A percentile compares a stretch with the other conserved stretches of the same genome.
These are phyloP conservation scores for Gallinago media DNA, from an alignment of 2,113 vertebrate species.

Conservation along the genomic window DNA sequence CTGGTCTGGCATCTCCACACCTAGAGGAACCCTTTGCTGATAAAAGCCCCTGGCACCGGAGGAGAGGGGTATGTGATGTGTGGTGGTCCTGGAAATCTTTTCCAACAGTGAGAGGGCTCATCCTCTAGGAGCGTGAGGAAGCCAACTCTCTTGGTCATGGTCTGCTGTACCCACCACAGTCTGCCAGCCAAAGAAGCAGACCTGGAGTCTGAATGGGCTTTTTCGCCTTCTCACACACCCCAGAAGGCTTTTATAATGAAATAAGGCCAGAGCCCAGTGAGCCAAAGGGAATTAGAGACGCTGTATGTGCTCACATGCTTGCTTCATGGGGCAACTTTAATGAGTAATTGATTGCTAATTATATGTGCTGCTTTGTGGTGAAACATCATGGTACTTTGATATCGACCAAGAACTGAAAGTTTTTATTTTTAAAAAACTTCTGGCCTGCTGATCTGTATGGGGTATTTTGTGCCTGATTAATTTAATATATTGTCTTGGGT, in stretches of 20 bases:
- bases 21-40: neutral
- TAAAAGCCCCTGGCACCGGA: neutral
- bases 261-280: neutral
- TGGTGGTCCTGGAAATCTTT: neutral
- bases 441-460: neutral
- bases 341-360: slow-evolving; percentile 34
- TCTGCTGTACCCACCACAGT: neutral
- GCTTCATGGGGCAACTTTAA: neutral
- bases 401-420: neutral
- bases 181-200: neutral
- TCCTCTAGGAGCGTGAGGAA: neutral
- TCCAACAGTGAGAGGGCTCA: neutral
- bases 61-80: neutral
- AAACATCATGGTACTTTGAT: slow-evolving; percentile 8
- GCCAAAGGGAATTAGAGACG: neutral
- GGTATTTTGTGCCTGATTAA: slow-evolving; percentile 37
- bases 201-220: neutral
- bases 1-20: neutral
- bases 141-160: neutral
- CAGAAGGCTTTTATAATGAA: neutral
- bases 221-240: neutral
- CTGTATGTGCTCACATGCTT: neutral
- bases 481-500: neutral
- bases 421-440: slow-evolving; percentile 6
- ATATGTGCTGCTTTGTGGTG: neutral